Conservation (phyloP, 2,797 vertebrate species). For the Chanos chanos region DNA sequence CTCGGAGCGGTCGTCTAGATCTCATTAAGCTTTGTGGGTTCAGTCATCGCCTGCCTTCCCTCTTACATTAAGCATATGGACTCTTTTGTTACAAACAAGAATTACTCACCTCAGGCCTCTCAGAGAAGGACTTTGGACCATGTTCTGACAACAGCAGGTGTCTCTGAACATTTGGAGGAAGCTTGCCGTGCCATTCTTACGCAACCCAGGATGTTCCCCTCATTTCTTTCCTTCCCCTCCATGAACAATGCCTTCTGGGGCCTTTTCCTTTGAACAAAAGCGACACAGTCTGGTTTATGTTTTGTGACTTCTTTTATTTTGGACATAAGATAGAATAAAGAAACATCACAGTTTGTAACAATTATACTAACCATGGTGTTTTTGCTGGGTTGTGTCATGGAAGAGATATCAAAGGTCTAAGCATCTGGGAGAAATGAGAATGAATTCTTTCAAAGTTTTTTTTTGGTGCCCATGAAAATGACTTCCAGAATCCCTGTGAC, state of each 20-base stretch:
- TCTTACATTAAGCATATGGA: too few relatives aligned
- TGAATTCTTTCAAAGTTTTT: not conserved
- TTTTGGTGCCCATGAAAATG: conserved; percentile 8
- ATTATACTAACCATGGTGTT: not conserved
- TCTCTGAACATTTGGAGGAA: conserved; percentile 9
- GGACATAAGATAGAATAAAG: too few relatives aligned
- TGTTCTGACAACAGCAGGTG: conserved; percentile 13
- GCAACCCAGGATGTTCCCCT: conserved; percentile 14
- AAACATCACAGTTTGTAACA: not conserved
- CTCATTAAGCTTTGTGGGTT: too few relatives aligned
- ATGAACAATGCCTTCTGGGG: conserved; percentile 1
- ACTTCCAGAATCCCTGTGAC: conserved; percentile 1
- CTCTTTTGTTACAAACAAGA: too few relatives aligned
- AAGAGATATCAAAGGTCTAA: conserved; percentile 7
- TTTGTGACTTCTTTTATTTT: conserved; percentile 7
- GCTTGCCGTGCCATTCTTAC: not conserved
- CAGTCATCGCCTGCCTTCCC: too few relatives aligned
- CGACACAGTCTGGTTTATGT: conserved; percentile 18
- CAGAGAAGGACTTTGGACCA: not conserved
- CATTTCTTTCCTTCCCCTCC: conserved; percentile 16
- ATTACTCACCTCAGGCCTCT: too few relatives aligned
- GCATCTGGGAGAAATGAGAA: conserved; percentile 29
- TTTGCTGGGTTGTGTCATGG: not conserved
- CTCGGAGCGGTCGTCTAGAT: too few relatives aligned
- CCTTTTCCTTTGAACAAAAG: conserved; percentile 2